phyloP scores from a whole-genome alignment of 2,888 invertebrate species.

The Zeuzera pyrina region DNA sequence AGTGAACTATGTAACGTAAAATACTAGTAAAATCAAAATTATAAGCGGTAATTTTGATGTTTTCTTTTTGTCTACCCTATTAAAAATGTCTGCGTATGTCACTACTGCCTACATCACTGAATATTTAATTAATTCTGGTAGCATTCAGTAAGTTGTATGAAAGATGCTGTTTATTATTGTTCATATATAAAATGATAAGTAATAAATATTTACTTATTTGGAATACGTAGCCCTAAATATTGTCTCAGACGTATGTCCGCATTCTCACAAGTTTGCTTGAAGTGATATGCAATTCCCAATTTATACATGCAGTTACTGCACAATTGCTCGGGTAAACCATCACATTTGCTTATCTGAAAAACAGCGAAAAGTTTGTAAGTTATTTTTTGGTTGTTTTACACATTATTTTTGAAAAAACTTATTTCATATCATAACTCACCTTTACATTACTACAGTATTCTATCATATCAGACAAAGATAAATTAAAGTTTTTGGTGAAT shows the following conservation, averaged over 20 bases:
- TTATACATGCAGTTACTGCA: conserved; percentile 76
- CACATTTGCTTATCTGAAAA: conserved; percentile 64
- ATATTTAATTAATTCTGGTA: no score
- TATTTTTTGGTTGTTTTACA: no score
- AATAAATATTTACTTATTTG: conserved; percentile 44
- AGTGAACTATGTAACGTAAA: no score
- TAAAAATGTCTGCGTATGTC: no score
- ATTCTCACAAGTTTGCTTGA: conserved; percentile 76
- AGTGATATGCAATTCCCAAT: conserved; percentile 75
- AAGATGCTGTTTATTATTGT: no score
- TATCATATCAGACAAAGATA: conserved; percentile 74
- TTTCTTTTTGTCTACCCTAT: no score
- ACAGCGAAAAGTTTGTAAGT: conserved; percentile 6
- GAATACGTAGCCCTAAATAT: conserved; percentile 62
- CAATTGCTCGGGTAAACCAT: conserved; percentile 74
- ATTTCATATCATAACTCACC: conserved; percentile 30
- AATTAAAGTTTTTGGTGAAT: conserved; percentile 73
- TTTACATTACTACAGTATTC: conserved; percentile 73
- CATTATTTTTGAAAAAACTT: background rate
- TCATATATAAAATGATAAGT: no score
- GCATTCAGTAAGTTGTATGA: no score
- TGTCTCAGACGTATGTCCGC: conserved; percentile 72
- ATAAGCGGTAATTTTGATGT: no score
- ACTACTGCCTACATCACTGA: no score
- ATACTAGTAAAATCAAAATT: no score